Base-by-base conservation (phyloP, 2,113 vertebrate genomes). In the Vulpes ferrilata region DNA sequence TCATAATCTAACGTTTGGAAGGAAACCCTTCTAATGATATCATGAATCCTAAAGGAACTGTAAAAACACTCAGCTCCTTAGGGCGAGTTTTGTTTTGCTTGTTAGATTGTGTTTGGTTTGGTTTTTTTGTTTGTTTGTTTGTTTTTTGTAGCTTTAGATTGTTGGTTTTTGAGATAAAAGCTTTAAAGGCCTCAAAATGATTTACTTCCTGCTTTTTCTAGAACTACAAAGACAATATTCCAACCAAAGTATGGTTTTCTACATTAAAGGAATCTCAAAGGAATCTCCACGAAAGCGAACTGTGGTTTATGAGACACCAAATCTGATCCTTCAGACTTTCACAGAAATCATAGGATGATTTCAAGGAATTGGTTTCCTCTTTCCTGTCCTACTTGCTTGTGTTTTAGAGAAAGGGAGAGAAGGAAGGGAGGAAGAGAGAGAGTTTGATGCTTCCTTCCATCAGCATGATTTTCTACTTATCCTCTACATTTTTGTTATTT, bases 101-200 rank as follows among this genome's bases (percentile, higher is more conserved):
- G 67, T 35, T 69, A 16, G 67, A 35, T 69, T 69, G 17, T 69
- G 32, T 69, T 69, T 78, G 43, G 27, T 78, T 78, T 9, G 73
- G 32, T 7, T 4, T 27, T 76, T n/a, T 48, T 25, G 27, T 79
- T 93, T 30, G 23, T 59, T 59, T 83, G 83, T 9, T 57, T 48
- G 67, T 16, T 62, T 62, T 43, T 60, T 62, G n/a, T 88, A 94
- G 35, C 30, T 93, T 71, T 90, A 97, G 97, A 88, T 78, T 81
- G 69, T 96, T 97, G 69, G 27, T 23, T 96, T 98, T 97, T 95
- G 90, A 96, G 74, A 97, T 96, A 86, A 97, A 98, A 96, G 62
- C 64, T 96, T 95, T 93, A 92, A 98, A 97, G 80, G 32, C 57
- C 95, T 97, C 81, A 84, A 89, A 96, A 92, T 92, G 60, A 96